phyloP scores from a whole-genome alignment of 2,888 invertebrate species.

The Drosophila leonis region DNA sequence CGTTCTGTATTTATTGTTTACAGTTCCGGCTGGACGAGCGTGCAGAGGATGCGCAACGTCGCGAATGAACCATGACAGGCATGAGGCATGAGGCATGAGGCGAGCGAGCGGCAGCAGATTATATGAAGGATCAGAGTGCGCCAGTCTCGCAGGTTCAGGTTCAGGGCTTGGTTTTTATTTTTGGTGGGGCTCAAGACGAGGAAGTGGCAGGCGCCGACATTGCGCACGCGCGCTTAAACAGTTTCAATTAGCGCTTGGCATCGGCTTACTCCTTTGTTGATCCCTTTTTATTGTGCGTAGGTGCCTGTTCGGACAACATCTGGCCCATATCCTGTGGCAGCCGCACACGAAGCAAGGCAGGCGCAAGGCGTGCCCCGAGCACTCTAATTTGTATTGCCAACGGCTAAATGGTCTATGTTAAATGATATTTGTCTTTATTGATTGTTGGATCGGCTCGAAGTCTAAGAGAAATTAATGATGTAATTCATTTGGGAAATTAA shows the following conservation, averaged over 20 bases:
- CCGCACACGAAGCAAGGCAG: slow-evolving; percentile 60
- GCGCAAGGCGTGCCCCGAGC: slow-evolving; percentile 38
- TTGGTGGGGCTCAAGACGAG: slow-evolving; percentile 33
- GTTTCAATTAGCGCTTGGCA: slow-evolving; percentile 67
- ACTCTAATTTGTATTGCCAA: slow-evolving; percentile 19
- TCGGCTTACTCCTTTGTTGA: slow-evolving; percentile 68
- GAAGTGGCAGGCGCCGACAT: slow-evolving; percentile 60
- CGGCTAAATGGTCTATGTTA: slow-evolving; percentile 7
- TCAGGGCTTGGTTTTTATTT: slow-evolving; percentile 1
- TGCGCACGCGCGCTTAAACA: slow-evolving; percentile 68
- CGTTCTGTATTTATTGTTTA: slow-evolving; percentile 81
- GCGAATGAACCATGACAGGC: slow-evolving; percentile 51
- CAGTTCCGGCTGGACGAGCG: slow-evolving; percentile 83
- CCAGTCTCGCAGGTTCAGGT: neutral
- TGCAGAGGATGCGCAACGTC: slow-evolving; percentile 52
- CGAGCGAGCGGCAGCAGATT: slow-evolving; percentile 17
- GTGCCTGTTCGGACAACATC: slow-evolving; percentile 43
- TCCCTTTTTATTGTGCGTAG: slow-evolving; percentile 41
- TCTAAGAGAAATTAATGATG: neutral
- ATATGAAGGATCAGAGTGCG: slow-evolving; percentile 25
- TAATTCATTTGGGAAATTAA: neutral
- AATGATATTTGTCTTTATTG: slow-evolving; percentile 4
- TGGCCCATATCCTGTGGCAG: slow-evolving; percentile 68
- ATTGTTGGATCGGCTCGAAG: neutral
- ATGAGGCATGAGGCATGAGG: neutral